Conservation (phyloP, 2,888 invertebrate species). For the Sesia bembeciformis region DNA sequence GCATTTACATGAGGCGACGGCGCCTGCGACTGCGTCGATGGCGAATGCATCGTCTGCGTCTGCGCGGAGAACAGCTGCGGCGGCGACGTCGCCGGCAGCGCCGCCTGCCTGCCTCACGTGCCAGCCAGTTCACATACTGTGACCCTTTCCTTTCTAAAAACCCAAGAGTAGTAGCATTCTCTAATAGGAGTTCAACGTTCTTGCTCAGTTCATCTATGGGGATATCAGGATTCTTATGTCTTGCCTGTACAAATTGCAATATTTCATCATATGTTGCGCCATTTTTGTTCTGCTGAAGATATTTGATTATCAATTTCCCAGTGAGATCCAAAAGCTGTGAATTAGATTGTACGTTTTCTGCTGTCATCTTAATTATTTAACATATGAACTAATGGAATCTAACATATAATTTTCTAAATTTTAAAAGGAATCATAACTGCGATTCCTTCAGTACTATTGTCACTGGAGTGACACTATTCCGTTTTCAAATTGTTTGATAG, state of each 20-base stretch:
- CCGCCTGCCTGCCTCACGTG: not conserved
- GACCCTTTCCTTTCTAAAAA: not conserved
- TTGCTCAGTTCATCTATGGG: not conserved
- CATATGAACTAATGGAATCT: too few species aligned
- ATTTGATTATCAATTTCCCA: not conserved
- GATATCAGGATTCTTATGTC: not conserved
- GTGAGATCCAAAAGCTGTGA: not conserved
- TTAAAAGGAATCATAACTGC: too few species aligned
- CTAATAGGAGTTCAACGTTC: not conserved
- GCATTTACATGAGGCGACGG: not conserved
- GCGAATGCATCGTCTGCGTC: not conserved
- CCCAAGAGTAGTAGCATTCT: not conserved
- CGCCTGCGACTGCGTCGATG: not conserved
- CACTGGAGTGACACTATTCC: too few species aligned
- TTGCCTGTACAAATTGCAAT: not conserved
- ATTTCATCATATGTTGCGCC: not conserved
- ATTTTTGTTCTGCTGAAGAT: not conserved
- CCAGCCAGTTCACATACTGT: not conserved
- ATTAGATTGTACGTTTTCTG: too few species aligned
- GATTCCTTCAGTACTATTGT: too few species aligned
- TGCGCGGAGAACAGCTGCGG: not conserved
- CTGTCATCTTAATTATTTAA: too few species aligned
- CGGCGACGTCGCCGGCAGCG: not conserved
- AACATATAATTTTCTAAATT: too few species aligned
- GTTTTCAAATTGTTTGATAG: too few species aligned